Conservation (phyloP, 2,113 vertebrate genomes). For the Lycocorax pyrrhopterus region DNA sequence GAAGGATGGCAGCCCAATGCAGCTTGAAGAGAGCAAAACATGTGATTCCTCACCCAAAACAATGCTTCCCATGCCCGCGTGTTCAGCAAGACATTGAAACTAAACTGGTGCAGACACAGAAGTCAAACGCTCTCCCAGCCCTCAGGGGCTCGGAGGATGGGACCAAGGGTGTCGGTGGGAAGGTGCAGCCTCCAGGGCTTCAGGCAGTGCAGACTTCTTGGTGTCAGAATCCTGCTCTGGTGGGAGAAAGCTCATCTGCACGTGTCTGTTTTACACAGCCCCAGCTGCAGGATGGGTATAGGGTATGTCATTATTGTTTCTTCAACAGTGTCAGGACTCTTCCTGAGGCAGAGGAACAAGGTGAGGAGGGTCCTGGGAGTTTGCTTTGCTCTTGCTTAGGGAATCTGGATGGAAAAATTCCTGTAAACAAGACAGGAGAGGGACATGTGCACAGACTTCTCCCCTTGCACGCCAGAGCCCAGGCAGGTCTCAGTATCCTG, state of each 20-base stretch:
- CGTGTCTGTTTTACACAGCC: fast-evolving
- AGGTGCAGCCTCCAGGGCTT: background rate
- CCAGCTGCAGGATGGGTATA: background rate
- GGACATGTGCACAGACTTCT: fast-evolving
- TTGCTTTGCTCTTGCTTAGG: background rate
- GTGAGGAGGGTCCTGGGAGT: background rate
- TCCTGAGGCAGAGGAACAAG: background rate
- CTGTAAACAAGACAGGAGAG: background rate
- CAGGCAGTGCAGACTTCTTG: background rate
- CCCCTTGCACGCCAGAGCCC: background rate
- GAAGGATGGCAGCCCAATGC: fast-evolving
- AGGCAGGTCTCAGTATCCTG: background rate
- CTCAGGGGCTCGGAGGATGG: background rate
- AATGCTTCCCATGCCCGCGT: fast-evolving
- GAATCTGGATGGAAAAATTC: background rate
- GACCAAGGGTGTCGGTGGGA: background rate
- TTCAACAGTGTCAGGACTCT: background rate
- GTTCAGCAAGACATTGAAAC: background rate
- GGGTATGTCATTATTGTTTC: background rate
- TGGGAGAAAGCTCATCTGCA: background rate
- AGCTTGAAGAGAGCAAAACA: background rate
- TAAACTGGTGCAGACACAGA: background rate
- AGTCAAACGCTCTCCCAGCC: background rate
- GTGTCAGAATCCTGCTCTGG: background rate
- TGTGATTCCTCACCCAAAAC: background rate